Conservation (phyloP, 2,888 invertebrate genomes). For the Piscicola geometra region DNA sequence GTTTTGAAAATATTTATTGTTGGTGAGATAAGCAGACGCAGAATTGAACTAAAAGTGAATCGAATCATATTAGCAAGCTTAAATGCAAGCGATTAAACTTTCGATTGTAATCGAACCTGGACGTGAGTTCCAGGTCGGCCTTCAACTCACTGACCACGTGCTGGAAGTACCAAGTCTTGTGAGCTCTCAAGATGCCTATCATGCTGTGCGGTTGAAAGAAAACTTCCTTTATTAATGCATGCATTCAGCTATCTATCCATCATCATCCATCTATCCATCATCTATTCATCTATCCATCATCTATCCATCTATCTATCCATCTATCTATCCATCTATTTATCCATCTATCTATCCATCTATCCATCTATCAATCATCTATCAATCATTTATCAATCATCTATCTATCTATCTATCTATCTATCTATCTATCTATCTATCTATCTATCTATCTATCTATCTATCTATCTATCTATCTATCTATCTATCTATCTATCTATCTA, state of each 20-base stretch:
- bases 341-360: too few relatives aligned
- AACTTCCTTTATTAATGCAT: too few relatives aligned
- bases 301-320: too few relatives aligned
- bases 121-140: constrained; percentile 87
- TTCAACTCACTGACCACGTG: constrained; percentile 91
- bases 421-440: background rate
- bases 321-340: too few relatives aligned
- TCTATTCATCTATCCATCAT: too few relatives aligned
- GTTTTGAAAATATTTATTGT: too few relatives aligned
- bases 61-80: constrained; percentile 27
- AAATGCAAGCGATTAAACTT: background rate
- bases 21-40: background rate
- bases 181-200: constrained; percentile 81
- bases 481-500: background rate
- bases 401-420: too few relatives aligned
- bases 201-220: too few relatives aligned
- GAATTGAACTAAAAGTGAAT: background rate
- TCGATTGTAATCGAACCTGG: constrained; percentile 61
- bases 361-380: too few relatives aligned
- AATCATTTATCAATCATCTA: too few relatives aligned
- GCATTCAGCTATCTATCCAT: too few relatives aligned
- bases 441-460: background rate
- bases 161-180: constrained; percentile 92
- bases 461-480: background rate
- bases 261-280: too few relatives aligned